Evolutionary conservation across 1,140 invertebrate species (phyloP).

Genomic region (Trachelipus rathkii): DNA sequence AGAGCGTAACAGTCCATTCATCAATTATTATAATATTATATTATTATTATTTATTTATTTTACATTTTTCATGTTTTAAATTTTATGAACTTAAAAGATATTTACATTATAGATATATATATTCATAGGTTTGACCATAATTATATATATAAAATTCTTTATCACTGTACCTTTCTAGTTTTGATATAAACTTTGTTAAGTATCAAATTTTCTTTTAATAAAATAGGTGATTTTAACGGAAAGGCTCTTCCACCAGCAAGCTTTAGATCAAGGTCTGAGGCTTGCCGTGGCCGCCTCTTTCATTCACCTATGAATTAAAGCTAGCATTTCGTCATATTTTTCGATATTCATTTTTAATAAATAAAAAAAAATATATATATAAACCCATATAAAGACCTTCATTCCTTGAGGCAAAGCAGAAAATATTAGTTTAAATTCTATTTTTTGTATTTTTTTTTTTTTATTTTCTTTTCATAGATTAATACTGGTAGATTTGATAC

Average conservation of each 20-base stretch:
- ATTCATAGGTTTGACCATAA: neutral
- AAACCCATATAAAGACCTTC: no score
- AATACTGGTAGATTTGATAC: no score
- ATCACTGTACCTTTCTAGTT: neutral
- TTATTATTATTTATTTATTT: neutral
- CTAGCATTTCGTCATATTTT: neutral
- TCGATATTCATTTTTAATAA: neutral
- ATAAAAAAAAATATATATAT: neutral
- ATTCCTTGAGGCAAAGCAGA: no score
- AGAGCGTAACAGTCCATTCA: no score
- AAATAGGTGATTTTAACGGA: constrained; percentile 2
- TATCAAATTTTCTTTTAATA: neutral
- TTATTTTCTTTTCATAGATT: no score
- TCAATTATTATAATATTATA: no score
- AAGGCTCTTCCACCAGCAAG: neutral
- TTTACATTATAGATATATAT: no score
- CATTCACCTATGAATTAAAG: constrained; percentile 4
- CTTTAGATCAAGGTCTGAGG: neutral
- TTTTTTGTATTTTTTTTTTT: no score
- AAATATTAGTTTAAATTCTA: no score
- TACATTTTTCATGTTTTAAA: constrained; percentile 14
- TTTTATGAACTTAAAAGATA: neutral
- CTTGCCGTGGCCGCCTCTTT: neutral
- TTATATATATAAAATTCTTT: neutral
- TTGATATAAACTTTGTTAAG: neutral